phyloP scores from a whole-genome alignment of 2,797 vertebrate species.

The Siniperca undulata region DNA sequence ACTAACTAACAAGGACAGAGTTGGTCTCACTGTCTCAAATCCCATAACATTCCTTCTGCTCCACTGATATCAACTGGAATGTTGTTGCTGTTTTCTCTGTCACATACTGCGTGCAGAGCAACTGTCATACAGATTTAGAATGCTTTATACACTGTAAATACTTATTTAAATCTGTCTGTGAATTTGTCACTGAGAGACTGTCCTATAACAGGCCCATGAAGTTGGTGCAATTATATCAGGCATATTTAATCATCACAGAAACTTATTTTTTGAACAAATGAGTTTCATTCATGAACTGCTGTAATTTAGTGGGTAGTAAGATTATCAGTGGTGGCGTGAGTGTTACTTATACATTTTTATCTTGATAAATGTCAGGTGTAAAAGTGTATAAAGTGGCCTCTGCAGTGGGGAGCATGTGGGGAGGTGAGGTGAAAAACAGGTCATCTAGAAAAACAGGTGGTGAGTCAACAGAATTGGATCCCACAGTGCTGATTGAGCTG shows the following conservation, averaged over 20 bases:
- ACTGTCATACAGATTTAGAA: background rate
- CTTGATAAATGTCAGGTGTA: constrained; percentile 26
- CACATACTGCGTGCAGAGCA: background rate
- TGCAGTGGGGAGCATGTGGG: constrained; percentile 16
- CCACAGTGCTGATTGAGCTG: constrained; percentile 57
- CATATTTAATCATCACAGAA: constrained; percentile 10
- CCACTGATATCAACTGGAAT: constrained; percentile 2
- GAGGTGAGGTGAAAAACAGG: constrained; percentile 61
- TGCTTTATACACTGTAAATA: background rate
- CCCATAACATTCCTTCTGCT: background rate
- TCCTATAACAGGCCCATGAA: background rate
- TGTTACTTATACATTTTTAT: constrained; percentile 14
- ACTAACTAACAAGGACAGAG: constrained; percentile 38
- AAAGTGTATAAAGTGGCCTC: constrained; percentile 23
- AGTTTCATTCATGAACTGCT: constrained; percentile 2
- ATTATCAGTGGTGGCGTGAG: background rate
- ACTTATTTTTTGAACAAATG: background rate
- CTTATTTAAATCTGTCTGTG: background rate
- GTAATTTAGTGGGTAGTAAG: background rate
- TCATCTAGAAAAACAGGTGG: constrained; percentile 59
- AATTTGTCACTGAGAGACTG: background rate
- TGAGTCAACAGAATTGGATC: constrained; percentile 73
- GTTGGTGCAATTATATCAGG: background rate
- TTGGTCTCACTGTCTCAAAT: constrained; percentile 22
- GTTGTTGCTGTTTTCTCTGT: constrained; percentile 1